phyloP scores from a whole-genome alignment of 2,113 vertebrate species.

The Crotalus viridis region DNA sequence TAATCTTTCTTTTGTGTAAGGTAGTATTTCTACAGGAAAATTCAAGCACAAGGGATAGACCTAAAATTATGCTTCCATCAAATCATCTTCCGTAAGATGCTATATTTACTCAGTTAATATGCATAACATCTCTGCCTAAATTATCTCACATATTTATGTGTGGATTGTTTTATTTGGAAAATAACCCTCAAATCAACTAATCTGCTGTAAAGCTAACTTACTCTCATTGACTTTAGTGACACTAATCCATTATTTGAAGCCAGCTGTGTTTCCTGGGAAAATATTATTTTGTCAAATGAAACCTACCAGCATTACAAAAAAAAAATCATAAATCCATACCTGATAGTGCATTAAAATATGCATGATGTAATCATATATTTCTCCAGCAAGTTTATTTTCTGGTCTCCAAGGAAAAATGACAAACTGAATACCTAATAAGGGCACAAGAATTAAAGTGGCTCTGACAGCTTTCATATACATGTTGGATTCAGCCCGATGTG shows the following conservation, averaged over 20 bases:
- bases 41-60: neutral
- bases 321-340: constrained; percentile 67
- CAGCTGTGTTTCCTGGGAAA: constrained; percentile 16
- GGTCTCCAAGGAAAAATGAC: constrained; percentile 96
- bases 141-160: neutral
- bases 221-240: constrained; percentile 5
- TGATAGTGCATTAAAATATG: constrained; percentile 97
- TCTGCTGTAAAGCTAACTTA: neutral
- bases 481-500: constrained; percentile 87
- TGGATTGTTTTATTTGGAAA: neutral
- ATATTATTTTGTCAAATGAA: constrained; percentile 18
- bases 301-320: neutral
- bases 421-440: constrained; percentile 94
- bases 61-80: neutral
- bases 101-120: neutral
- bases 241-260: constrained; percentile 19
- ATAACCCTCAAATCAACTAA: constrained; percentile 18
- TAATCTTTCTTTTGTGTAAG: neutral
- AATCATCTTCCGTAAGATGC: neutral
- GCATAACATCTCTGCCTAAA: neutral
- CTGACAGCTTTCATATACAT: constrained; percentile 99
- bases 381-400: constrained; percentile 86
- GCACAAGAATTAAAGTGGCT: constrained; percentile 93
- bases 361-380: constrained; percentile 95
- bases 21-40: neutral